Conservation (phyloP, 2,888 invertebrate genomes). For the Pherbina coryleti region DNA sequence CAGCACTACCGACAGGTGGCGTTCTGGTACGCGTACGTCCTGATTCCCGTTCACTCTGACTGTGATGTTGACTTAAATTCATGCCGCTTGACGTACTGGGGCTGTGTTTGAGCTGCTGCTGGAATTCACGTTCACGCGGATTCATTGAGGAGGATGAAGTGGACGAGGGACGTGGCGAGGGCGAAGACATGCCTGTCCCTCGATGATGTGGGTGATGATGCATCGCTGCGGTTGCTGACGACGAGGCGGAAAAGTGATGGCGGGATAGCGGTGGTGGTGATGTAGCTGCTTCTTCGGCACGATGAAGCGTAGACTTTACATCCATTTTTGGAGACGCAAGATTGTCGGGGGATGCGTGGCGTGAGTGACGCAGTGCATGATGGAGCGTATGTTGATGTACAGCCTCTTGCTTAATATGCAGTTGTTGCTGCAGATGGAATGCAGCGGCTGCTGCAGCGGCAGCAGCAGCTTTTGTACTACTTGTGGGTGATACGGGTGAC, state of each 20-base stretch:
- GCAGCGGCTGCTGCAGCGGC: constrained; percentile 61
- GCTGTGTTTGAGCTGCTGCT: constrained; percentile 56
- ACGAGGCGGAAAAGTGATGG: constrained; percentile 40
- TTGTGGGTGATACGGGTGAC: constrained; percentile 59
- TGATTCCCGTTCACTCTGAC: constrained; percentile 43
- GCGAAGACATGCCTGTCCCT: constrained; percentile 18
- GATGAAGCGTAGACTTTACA: constrained; percentile 45
- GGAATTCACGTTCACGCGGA: constrained; percentile 42
- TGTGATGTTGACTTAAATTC: constrained; percentile 53
- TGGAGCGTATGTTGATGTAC: constrained; percentile 58
- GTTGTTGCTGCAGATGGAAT: constrained; percentile 63
- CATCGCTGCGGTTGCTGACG: not conserved
- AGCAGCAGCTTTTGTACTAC: constrained; percentile 53
- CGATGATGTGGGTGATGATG: constrained; percentile 17
- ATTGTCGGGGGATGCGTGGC: constrained; percentile 54
- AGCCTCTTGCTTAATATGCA: constrained; percentile 65
- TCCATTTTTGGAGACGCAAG: constrained; percentile 17
- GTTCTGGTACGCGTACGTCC: constrained; percentile 49
- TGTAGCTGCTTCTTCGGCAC: constrained; percentile 46
- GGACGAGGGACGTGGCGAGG: constrained; percentile 48
- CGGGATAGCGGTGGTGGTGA: constrained; percentile 47
- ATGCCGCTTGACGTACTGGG: constrained; percentile 56
- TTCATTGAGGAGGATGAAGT: constrained; percentile 44
- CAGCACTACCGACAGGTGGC: constrained; percentile 1
- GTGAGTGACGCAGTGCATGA: constrained; percentile 50